Percentiles rank a stretch among this genome's conserved stretches.
phyloP scores from a whole-genome alignment of 2,888 invertebrate species.

The Polyploca ridens region DNA sequence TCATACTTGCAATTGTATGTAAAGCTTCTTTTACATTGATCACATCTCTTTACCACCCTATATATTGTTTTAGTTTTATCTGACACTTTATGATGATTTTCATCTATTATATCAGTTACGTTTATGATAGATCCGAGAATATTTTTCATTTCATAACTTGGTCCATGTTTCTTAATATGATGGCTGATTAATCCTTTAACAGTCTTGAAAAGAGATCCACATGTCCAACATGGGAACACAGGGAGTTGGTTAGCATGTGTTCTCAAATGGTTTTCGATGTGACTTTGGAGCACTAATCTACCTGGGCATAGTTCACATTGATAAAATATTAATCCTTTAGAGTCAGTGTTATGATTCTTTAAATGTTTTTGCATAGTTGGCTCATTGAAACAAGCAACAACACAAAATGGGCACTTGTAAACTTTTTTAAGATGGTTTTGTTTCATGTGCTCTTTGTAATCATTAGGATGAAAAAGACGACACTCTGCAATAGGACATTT shows the following conservation, averaged over 20 bases:
- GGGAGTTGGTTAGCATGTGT: constrained; percentile 44
- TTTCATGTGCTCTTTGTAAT: constrained; percentile 76
- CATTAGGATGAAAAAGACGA: constrained; percentile 72
- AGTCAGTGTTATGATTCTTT: constrained; percentile 41
- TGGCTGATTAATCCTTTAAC: constrained; percentile 55
- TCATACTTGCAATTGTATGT: constrained; percentile 64
- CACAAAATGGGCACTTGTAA: constrained; percentile 72
- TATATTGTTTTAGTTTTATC: constrained; percentile 39
- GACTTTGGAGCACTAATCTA: constrained; percentile 60
- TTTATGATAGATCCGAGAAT: constrained; percentile 29
- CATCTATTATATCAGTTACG: constrained; percentile 25
- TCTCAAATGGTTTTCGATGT: constrained; percentile 62
- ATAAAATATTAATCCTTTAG: constrained; percentile 53
- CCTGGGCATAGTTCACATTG: constrained; percentile 72
- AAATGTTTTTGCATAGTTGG: constrained; percentile 67
- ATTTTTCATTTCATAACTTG: constrained; percentile 34
- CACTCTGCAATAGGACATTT: constrained; percentile 64
- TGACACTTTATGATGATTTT: neutral
- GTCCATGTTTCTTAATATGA: constrained; percentile 51
- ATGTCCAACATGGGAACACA: constrained; percentile 70
- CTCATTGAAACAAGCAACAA: constrained; percentile 67
- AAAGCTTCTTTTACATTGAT: constrained; percentile 63
- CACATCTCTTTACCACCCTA: constrained; percentile 66
- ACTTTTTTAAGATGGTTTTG: constrained; percentile 70
- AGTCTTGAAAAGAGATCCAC: constrained; percentile 53